Evolutionary conservation across 2,113 vertebrate genomes (phyloP).

Genomic region (Zeus faber): DNA sequence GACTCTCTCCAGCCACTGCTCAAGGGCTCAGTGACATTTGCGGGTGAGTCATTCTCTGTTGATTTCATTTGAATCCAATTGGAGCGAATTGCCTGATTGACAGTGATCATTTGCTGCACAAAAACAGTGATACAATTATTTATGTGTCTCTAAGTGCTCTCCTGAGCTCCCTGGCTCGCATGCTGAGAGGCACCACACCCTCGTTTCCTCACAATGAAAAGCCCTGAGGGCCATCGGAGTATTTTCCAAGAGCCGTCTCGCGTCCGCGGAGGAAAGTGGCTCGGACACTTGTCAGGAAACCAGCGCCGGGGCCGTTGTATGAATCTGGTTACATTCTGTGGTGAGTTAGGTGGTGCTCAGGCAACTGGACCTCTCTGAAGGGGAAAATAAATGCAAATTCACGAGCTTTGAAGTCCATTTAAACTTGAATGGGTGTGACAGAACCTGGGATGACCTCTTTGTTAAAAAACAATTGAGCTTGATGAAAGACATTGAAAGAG

Average conservation of each 20-base stretch:
- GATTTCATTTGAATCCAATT: conserved; percentile 37
- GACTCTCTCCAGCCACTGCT: conserved; percentile 16
- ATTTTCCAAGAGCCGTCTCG: conserved; percentile 61
- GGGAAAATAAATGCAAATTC: conserved; percentile 60
- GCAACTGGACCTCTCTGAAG: conserved; percentile 47
- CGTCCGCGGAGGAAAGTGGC: conserved; percentile 64
- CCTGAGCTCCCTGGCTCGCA: conserved; percentile 44
- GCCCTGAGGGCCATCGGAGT: conserved; percentile 34
- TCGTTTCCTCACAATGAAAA: conserved; percentile 58
- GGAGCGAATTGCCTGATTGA: conserved; percentile 34
- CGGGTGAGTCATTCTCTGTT: conserved; percentile 31
- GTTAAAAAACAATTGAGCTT: conserved; percentile 27
- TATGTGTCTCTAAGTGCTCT: conserved; percentile 40
- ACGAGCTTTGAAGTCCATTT: conserved; percentile 60
- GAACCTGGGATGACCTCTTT: conserved; percentile 57
- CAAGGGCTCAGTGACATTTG: conserved; percentile 19
- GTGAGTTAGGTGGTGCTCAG: conserved; percentile 46
- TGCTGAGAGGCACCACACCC: conserved; percentile 52
- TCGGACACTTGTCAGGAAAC: conserved; percentile 65
- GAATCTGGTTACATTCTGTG: conserved; percentile 45
- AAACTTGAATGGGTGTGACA: conserved; percentile 55
- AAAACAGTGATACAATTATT: conserved; percentile 33
- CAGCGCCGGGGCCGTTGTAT: conserved; percentile 33
- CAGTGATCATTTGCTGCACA: conserved; percentile 38
- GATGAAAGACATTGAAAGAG: conserved; percentile 30